These are phyloP conservation scores for Apaloderma vittatum DNA, from an alignment of 2,113 vertebrate species.

Conservation along the genomic window DNA sequence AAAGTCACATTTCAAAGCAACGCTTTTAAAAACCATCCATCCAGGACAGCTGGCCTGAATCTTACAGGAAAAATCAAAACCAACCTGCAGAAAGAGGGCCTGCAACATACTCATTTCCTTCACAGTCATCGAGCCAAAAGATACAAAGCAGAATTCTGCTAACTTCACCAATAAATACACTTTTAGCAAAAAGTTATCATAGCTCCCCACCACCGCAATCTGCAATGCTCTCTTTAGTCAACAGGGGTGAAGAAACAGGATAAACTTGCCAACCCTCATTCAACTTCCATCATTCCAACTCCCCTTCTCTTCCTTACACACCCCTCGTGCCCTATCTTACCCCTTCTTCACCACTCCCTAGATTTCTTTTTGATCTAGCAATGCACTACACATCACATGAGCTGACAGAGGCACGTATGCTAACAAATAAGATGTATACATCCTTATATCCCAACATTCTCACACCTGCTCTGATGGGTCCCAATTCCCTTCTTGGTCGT, in stretches of 20 bases:
- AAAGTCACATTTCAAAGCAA: background rate
- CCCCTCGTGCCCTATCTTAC: no score
- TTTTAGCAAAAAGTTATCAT: background rate
- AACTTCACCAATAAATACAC: background rate
- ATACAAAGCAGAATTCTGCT: background rate
- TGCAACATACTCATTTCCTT: background rate
- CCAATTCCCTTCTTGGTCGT: slow-evolving; percentile 87
- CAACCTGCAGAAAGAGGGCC: background rate
- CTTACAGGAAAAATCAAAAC: background rate
- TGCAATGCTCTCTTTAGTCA: background rate
- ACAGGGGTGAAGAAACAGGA: background rate
- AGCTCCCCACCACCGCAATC: background rate
- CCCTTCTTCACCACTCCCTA: background rate
- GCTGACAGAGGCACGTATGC: background rate
- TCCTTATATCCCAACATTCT: background rate
- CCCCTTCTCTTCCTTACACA: background rate
- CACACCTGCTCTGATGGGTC: slow-evolving; percentile 86
- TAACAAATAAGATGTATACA: background rate
- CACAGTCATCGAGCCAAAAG: background rate
- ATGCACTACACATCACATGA: background rate
- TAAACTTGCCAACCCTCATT: background rate
- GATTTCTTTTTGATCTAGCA: background rate
- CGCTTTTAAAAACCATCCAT: background rate
- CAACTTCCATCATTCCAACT: background rate
- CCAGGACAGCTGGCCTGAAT: background rate